Base-by-base conservation (phyloP, 2,888 invertebrate genomes). In the Pterobdella sp. region DNA sequence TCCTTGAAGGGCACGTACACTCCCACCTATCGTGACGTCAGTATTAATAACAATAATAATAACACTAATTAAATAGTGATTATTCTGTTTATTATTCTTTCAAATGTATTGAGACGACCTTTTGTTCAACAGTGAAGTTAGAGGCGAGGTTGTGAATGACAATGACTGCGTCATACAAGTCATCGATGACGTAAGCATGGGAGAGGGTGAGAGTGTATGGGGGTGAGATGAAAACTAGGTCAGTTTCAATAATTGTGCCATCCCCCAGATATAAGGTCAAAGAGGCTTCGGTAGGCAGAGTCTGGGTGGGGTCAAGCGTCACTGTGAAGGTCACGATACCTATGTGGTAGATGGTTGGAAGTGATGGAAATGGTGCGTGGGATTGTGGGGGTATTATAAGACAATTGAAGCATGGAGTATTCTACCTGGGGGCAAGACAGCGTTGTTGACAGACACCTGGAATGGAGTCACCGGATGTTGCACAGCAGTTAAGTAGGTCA, bases 121-220 rank as follows among this genome's bases (percentile, higher is more conserved):
- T 34, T 14, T 79, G 68, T 4, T 64, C 69, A 29, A 76, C 75
- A 0, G 56, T 75, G 1, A 76, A 73, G 2, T 75, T 72, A 0
- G 80, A 79, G 4, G 80, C 81, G 34, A 77, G 75, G 67, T 81
- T 81, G 32, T 64, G 75, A 34, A 81, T 75, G 4, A 74, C 76
- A n/a, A 80, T 60, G 0, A 71, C 76, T 0, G 79, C 77, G 0
- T 67, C 49, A 70, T 79, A 79, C 49, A 78, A 74, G 1, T 79
- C 80, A 67, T 76, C 77, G 0, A 7, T 36, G 0, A 74, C 49
- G 68, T 79, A 81, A 0, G 70, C 72, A 66, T 80, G 75, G 3
- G 10, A 22, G 14, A 75, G 34, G 2, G 37, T 56, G 29, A 74
- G 26, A n/a, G 49, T 22, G 49, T 72, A 75, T n/a, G 63, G 64